phyloP scores from a whole-genome alignment of 2,113 vertebrate genomes.

The Caloenas nicobarica region DNA sequence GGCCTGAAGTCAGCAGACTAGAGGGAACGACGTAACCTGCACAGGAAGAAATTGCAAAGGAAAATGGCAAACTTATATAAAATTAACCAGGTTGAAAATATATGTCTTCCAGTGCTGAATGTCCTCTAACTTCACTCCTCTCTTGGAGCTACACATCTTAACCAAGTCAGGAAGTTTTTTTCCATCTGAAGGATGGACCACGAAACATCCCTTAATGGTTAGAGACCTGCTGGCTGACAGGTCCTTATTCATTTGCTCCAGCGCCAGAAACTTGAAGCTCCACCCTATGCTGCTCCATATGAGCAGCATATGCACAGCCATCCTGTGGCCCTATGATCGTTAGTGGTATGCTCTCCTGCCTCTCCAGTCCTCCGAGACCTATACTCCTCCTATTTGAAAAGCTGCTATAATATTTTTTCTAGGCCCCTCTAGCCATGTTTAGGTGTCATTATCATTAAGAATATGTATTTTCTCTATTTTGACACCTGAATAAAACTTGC shows the following conservation, averaged over 20 bases:
- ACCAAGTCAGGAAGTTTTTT: neutral
- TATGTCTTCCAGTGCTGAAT: neutral
- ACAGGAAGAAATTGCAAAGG: neutral
- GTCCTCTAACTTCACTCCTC: neutral
- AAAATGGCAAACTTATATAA: neutral
- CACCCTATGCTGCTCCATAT: neutral
- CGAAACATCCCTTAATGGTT: fast-evolving
- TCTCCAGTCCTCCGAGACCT: neutral
- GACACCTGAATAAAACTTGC: neutral
- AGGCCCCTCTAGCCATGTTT: neutral
- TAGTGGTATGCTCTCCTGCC: neutral
- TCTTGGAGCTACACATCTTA: neutral
- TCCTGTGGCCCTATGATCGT: neutral
- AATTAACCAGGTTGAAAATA: neutral
- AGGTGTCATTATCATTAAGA: neutral
- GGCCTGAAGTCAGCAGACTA: neutral
- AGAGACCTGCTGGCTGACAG: neutral
- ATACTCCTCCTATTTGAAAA: neutral
- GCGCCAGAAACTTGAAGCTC: neutral
- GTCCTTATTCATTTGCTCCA: neutral
- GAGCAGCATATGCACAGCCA: neutral
- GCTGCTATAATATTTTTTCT: neutral
- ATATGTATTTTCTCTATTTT: neutral
- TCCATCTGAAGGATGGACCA: neutral
- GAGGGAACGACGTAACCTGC: neutral